Base-by-base conservation (phyloP, 2,888 invertebrate species). In the Eurois occulta region DNA sequence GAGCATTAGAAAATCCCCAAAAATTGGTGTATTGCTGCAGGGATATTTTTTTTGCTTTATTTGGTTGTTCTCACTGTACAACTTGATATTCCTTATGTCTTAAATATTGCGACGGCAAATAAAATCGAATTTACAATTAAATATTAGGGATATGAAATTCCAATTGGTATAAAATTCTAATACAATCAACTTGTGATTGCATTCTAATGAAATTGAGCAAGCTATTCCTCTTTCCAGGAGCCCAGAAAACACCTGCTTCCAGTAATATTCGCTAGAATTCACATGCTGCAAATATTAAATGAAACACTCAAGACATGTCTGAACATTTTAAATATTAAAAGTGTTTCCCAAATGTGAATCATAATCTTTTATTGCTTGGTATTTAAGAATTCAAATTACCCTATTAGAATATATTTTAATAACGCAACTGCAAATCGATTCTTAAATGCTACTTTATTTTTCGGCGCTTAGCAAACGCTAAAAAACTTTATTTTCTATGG, bases 301-400 rank as follows among this genome's bases (percentile, higher is more conserved):
- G 95, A 97, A 86, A 97, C 98, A 66, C 96, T 98, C 72, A 97
- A 97, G 90, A 97, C 97, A 88, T 97, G 97, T 71, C 93, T 98
- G 65, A 92, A 92, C 74, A 93, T 98, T 90, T 95, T 98, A 79
- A 97, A 97, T 89, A 98, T 98, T 91, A 96, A 97, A 93, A 97
- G 98, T 87, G 97, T 98, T 85, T 95, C 97, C 62, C 97, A 97
- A 94, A 98, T 98, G 98, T 98, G 95, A 97, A 84, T 81, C 78
- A 77, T 71, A 70, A 77, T 85, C 78, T 91, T 92, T 90, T 89
- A 87, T 89, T 89, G 68, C 67, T 77, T 70, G 58, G 73, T 82
- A 66, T 62, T 72, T 67, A 80, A 52, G 38, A 70, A 80, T 86
- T 67, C 52, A 77, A 76, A 83, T 71, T 66, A 80, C 65, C 79